These are phyloP conservation scores for Amphiura filiformis DNA, from an alignment of 35 echinoderm and acorn worm genomes.

Conservation along the genomic window DNA sequence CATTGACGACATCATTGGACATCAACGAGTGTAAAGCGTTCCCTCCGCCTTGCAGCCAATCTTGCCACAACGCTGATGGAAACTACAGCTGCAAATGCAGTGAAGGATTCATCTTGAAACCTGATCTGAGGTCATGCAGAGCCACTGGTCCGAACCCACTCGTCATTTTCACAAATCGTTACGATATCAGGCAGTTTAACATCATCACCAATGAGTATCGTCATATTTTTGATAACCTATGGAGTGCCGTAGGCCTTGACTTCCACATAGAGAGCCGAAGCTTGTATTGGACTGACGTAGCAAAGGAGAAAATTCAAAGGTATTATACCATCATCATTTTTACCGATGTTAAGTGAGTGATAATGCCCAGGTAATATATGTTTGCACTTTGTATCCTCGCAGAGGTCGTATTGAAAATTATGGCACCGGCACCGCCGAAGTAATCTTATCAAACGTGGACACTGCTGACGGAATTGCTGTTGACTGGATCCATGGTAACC, in stretches of 20 bases:
- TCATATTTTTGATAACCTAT: background rate
- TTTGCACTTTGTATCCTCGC: too few relatives aligned
- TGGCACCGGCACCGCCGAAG: background rate
- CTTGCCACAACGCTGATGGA: conserved; percentile 50
- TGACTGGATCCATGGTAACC: conserved; percentile 57
- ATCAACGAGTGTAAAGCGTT: conserved; percentile 65
- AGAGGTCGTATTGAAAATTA: too few relatives aligned
- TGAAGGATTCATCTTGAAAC: conserved; percentile 35
- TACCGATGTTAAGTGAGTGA: too few relatives aligned
- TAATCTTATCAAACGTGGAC: conserved; percentile 22
- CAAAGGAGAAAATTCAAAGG: conserved; percentile 24
- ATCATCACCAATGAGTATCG: conserved; percentile 8
- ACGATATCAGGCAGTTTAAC: conserved; percentile 51
- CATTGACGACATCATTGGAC: too few relatives aligned
- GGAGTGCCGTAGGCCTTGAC: conserved; percentile 60
- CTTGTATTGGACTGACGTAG: conserved; percentile 59
- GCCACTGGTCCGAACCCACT: conserved; percentile 29
- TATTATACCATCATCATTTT: background rate
- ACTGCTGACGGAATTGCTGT: conserved; percentile 62
- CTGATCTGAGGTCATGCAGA: conserved; percentile 23
- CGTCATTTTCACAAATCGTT: conserved; percentile 56
- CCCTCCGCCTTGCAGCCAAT: conserved; percentile 53
- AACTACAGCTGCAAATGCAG: conserved; percentile 56
- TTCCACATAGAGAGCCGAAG: conserved; percentile 21
- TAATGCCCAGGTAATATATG: too few relatives aligned